phyloP scores from a whole-genome alignment of 2,113 vertebrate genomes.

The Nymphicus hollandicus region DNA sequence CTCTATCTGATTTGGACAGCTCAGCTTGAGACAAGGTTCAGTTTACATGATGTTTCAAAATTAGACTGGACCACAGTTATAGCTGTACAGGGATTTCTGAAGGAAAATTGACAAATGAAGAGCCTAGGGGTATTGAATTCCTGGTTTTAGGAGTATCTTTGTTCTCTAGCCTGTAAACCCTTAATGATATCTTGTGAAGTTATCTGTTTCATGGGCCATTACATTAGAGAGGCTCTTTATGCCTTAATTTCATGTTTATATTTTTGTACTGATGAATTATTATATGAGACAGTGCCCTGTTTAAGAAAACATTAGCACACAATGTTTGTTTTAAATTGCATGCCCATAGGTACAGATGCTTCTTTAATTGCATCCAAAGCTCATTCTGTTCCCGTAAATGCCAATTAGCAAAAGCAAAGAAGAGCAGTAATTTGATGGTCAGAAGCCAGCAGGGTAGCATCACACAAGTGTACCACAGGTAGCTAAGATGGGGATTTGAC shows the following conservation, averaged over 20 bases:
- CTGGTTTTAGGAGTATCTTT: neutral
- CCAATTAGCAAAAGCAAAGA: neutral
- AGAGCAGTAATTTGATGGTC: neutral
- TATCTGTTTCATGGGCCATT: conserved; percentile 4
- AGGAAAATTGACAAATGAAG: neutral
- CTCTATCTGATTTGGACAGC: neutral
- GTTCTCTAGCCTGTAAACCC: conserved; percentile 10
- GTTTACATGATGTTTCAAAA: conserved; percentile 14
- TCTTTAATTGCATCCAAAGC: neutral
- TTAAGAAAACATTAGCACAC: neutral
- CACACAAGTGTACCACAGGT: neutral
- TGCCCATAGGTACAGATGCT: neutral
- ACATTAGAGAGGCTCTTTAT: neutral
- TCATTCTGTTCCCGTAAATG: neutral
- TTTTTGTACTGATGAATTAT: conserved; percentile 2
- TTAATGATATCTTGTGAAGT: neutral
- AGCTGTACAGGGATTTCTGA: neutral
- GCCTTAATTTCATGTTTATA: conserved; percentile 6
- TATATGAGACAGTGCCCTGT: neutral
- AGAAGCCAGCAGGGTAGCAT: neutral
- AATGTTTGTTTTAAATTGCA: neutral
- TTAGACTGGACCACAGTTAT: neutral
- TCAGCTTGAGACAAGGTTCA: neutral
- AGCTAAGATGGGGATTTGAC: neutral
- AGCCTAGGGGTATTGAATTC: conserved; percentile 17